A percentile compares a stretch with the other conserved stretches of the same genome.
Evolutionary conservation across 2,113 vertebrate species (phyloP).

Genomic region (Petrocephalus microphthalmus): DNA sequence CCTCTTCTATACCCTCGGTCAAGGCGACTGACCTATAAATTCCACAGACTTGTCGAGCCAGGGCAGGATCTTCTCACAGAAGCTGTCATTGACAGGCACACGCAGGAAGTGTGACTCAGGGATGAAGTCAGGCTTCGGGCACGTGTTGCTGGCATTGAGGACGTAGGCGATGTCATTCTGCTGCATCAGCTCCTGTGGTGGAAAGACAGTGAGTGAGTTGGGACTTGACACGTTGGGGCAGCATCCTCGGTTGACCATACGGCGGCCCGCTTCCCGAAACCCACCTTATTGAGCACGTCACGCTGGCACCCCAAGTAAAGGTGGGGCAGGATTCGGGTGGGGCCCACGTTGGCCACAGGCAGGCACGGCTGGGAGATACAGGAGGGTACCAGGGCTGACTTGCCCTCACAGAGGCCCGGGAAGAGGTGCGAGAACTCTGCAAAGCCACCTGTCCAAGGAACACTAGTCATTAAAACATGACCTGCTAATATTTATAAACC

Average conservation of each 20-base stretch:
- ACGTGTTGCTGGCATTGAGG: constrained; percentile 89
- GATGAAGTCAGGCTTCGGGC: constrained; percentile 93
- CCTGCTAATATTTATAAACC: neutral
- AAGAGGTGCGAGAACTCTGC: constrained; percentile 80
- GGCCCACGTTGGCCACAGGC: constrained; percentile 74
- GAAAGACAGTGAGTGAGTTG: neutral
- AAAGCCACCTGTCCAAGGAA: constrained; percentile 75
- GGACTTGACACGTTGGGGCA: neutral
- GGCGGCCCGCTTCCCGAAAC: neutral
- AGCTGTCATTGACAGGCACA: constrained; percentile 93
- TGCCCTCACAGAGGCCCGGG: constrained; percentile 89
- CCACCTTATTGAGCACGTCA: constrained; percentile 90
- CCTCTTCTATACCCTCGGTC: neutral
- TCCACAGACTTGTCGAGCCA: constrained; percentile 92
- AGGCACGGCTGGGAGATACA: constrained; percentile 85
- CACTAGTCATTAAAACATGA: neutral
- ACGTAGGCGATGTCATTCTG: constrained; percentile 87
- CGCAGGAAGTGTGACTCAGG: constrained; percentile 85
- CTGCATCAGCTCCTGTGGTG: constrained; percentile 84
- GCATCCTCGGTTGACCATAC: neutral
- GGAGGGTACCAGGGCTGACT: constrained; percentile 71
- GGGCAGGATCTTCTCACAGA: constrained; percentile 93
- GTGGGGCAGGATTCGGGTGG: constrained; percentile 90
- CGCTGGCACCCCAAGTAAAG: constrained; percentile 93
- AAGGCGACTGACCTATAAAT: constrained; percentile 77